Evolutionary conservation across 2,113 vertebrate species (phyloP).

Genomic region (Sminthopsis crassicaudata): DNA sequence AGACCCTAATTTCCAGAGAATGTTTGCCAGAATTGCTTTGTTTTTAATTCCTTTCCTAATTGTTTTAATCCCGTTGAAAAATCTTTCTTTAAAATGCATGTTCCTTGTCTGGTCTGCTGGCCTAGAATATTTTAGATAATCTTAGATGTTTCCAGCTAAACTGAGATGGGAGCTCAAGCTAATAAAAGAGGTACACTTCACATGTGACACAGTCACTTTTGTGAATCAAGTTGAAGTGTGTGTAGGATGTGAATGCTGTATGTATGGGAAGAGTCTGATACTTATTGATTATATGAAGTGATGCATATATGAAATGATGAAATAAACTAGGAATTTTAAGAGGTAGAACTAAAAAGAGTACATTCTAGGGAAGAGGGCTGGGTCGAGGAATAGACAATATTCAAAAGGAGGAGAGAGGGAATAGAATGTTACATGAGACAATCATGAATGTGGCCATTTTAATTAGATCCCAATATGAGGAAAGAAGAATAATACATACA

Average conservation of each 20-base stretch:
- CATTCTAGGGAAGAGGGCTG: neutral
- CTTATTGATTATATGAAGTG: neutral
- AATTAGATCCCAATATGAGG: neutral
- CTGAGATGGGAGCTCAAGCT: neutral
- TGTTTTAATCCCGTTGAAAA: neutral
- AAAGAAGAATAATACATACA: neutral
- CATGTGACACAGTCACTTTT: neutral
- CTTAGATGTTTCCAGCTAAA: neutral
- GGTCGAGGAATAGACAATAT: neutral
- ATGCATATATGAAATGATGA: neutral
- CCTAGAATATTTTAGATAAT: neutral
- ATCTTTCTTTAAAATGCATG: neutral
- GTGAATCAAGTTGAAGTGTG: neutral
- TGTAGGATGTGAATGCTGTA: neutral
- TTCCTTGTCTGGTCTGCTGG: neutral
- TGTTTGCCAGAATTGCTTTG: neutral
- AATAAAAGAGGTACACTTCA: neutral
- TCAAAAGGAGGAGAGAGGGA: neutral
- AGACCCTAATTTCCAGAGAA: neutral
- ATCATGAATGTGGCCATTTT: neutral
- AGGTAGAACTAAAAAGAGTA: neutral
- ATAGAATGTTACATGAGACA: neutral
- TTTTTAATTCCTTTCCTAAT: neutral
- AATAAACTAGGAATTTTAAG: neutral
- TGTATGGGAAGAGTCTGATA: neutral